These are phyloP conservation scores for Drosophila repleta DNA, from an alignment of 1,140 invertebrate species.

Conservation along the genomic window DNA sequence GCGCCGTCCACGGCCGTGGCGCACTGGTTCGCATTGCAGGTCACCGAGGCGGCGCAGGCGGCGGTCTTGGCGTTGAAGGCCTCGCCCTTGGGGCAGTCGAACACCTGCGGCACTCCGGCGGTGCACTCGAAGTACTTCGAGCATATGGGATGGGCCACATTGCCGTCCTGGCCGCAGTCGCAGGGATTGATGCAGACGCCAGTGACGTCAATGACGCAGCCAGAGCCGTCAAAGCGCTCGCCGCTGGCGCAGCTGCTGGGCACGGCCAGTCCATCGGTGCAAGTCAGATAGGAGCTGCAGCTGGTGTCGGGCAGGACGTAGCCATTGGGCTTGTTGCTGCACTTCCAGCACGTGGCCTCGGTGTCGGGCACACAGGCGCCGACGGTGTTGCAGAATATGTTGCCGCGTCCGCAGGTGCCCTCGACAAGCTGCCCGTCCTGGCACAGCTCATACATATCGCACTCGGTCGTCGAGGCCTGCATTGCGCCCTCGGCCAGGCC, in stretches of 20 bases:
- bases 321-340: slow-evolving; percentile 58
- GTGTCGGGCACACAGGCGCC: slow-evolving; percentile 54
- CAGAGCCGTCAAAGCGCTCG: slow-evolving; percentile 50
- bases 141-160: slow-evolving; percentile 70
- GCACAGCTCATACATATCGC: slow-evolving; percentile 68
- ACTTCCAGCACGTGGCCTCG: slow-evolving; percentile 57
- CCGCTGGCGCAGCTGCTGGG: slow-evolving; percentile 32
- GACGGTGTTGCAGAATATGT: slow-evolving; percentile 51
- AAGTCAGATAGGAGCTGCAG: slow-evolving; percentile 58
- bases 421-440: slow-evolving; percentile 43
- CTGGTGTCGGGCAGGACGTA: slow-evolving; percentile 39
- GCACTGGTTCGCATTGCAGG: slow-evolving; percentile 39
- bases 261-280: slow-evolving; percentile 52
- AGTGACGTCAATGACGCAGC: slow-evolving; percentile 57
- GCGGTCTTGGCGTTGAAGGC: slow-evolving; percentile 38
- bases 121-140: slow-evolving; percentile 70
- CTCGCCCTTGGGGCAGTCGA: slow-evolving; percentile 43
- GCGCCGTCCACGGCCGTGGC: slow-evolving; percentile 20
- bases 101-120: slow-evolving; percentile 51
- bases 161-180: slow-evolving; percentile 42
- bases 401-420: slow-evolving; percentile 64
- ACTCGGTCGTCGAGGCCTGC: slow-evolving; percentile 57
- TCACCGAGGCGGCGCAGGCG: slow-evolving; percentile 27
- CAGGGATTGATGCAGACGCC: slow-evolving; percentile 70
- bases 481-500: slow-evolving; percentile 53